Percentiles rank a stretch among this genome's conserved stretches.
Evolutionary conservation across 2,888 invertebrate species (phyloP).

Genomic region (Lasioglossum malachurum): DNA sequence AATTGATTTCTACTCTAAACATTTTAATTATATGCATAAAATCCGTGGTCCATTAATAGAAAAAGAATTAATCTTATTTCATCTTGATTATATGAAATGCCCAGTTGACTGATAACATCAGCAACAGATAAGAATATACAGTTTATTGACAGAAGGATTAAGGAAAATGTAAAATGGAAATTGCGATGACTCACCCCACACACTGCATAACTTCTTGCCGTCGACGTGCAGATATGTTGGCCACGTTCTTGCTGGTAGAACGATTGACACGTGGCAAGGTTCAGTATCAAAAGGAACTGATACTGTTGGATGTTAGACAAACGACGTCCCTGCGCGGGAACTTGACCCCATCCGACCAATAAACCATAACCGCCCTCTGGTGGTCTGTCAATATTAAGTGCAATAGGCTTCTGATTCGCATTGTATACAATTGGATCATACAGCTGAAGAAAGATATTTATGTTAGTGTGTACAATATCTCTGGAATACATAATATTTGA

Average conservation of each 20-base stretch:
- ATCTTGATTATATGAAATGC: background rate
- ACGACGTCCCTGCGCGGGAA: background rate
- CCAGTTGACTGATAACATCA: background rate
- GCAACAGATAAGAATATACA: background rate
- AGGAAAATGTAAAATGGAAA: no score
- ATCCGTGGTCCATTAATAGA: no score
- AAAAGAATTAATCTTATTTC: no score
- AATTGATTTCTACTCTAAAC: no score
- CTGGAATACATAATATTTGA: background rate
- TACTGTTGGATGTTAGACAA: background rate
- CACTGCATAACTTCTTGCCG: background rate
- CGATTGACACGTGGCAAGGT: background rate
- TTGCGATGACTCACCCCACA: background rate
- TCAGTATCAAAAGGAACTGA: background rate
- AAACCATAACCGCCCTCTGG: background rate
- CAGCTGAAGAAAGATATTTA: conserved; percentile 20
- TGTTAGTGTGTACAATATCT: background rate
- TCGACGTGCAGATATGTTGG: background rate
- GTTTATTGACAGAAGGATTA: no score
- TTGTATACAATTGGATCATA: background rate
- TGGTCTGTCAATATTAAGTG: background rate
- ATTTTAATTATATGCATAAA: no score
- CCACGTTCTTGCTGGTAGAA: background rate
- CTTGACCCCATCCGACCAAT: conserved; percentile 35
- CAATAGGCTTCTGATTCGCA: conserved; percentile 12